Base-by-base conservation (phyloP, 2,113 vertebrate species). In the Tympanuchus pallidicinctus region DNA sequence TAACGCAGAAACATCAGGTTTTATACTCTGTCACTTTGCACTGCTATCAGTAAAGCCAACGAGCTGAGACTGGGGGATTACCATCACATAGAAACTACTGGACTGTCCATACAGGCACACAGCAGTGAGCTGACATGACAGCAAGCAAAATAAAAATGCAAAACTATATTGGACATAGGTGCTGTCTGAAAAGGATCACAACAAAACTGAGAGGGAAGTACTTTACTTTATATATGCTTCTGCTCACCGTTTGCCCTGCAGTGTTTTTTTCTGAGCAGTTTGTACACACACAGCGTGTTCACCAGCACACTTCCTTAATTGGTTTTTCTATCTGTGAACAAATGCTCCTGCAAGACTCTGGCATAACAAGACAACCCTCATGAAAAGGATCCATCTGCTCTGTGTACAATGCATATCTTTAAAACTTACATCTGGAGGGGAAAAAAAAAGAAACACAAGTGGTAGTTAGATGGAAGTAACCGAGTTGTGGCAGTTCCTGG, bases 401-500 rank as follows among this genome's bases (percentile, higher is more conserved):
- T 11, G 5, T 52, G 45, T 25, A 47, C 20, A 54, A 64, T 5
- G 7, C 18, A 11, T 63, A 59, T 84, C 92, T 86, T 93, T 87
- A 97, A 97, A 97, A 95, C 50, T 59, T 32, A 77, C 61, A 32
- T 73, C 83, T 71, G 82, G 86, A 72, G 82, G 13, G 16, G 34
- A 40, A 64, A 88, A 88, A 88, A 88, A 94, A 82, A 25, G 70
- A 91, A 74, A 84, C 79, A 74, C 86, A 90, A 80, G 93, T 84
- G 85, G 83, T 80, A 86, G 94, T 69, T 93, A 50, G 71, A 86
- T 79, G 92, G 92, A 95, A 96, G 92, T 81, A 91, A 94, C 89
- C 81, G 86, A 96, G 79, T 95, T 85, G 92, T 91, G 94, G 96
- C 96, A 98, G 97, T 97, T 97, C 97, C 89, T 83, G 86, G 54